Conservation (phyloP, 1,140 invertebrate species). For the Pantala flavescens region DNA sequence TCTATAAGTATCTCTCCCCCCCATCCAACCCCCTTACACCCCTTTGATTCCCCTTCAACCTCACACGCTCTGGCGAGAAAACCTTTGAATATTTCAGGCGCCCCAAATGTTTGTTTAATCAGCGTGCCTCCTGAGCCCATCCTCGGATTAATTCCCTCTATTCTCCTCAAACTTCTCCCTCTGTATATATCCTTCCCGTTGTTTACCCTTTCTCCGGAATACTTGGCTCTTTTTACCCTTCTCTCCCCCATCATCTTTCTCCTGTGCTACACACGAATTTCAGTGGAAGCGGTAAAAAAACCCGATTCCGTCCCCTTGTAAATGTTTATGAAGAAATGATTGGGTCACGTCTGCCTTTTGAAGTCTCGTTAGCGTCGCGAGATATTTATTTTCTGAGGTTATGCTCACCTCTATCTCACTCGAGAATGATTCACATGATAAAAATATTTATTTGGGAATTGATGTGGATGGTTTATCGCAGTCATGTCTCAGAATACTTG, state of each 20-base stretch:
- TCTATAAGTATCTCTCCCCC: background rate
- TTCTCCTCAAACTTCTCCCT: background rate
- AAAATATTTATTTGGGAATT: no score
- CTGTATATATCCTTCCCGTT: background rate
- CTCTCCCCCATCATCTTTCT: background rate
- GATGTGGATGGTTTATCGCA: no score
- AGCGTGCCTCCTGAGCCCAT: constrained; percentile 5
- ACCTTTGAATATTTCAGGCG: constrained; percentile 5
- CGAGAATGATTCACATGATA: no score
- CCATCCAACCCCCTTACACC: background rate
- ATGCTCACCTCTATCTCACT: no score
- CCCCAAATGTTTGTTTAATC: constrained; percentile 6
- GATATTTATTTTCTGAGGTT: no score
- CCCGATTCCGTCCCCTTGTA: no score
- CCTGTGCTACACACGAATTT: no score
- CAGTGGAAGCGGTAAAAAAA: no score
- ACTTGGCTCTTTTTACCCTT: background rate
- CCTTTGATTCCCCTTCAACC: background rate
- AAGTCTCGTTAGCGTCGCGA: no score
- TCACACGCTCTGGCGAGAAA: background rate
- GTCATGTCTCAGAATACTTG: no score
- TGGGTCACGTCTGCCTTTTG: no score
- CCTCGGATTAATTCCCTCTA: background rate
- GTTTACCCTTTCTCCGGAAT: background rate
- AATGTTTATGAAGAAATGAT: no score